phyloP scores from a whole-genome alignment of 2,113 vertebrate species.

The Seriola dumerili region DNA sequence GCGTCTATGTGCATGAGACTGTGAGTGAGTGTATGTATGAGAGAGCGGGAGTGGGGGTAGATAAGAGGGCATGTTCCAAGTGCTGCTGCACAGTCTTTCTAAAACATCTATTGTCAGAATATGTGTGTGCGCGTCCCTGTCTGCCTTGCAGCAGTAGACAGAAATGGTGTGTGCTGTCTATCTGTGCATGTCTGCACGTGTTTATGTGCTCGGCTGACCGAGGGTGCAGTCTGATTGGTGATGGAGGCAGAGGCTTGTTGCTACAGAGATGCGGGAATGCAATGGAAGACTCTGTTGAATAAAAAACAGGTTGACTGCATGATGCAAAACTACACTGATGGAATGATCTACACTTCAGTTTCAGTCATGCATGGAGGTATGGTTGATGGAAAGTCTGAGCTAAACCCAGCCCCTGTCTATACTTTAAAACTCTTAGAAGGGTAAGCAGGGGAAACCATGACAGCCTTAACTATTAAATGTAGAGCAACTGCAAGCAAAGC shows the following conservation, averaged over 20 bases:
- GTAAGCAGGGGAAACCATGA: conserved; percentile 28
- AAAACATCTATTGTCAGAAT: conserved; percentile 52
- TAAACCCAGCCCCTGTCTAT: conserved; percentile 5
- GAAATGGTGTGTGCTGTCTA: conserved; percentile 24
- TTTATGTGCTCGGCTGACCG: conserved; percentile 53
- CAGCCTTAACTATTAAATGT: conserved; percentile 55
- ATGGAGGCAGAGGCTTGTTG: conserved; percentile 68
- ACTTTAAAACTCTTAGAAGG: conserved; percentile 20
- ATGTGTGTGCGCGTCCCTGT: conserved; percentile 1
- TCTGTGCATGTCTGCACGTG: conserved; percentile 13
- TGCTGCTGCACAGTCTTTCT: conserved; percentile 44
- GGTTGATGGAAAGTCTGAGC: background rate
- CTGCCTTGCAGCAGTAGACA: conserved; percentile 22
- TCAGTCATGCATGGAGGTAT: conserved; percentile 6
- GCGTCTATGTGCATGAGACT: conserved; percentile 58
- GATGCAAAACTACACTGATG: conserved; percentile 36
- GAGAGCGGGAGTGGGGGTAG: conserved; percentile 29
- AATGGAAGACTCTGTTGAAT: conserved; percentile 37
- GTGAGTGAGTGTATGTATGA: conserved; percentile 18
- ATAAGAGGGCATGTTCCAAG: conserved; percentile 49
- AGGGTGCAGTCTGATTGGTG: conserved; percentile 63
- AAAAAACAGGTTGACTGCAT: conserved; percentile 23
- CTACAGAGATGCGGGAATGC: conserved; percentile 68
- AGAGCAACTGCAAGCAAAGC: conserved; percentile 51
- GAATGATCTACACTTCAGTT: background rate